Evolutionary conservation across 2,888 invertebrate genomes (phyloP).

Genomic region (Meliscaeva auricollis): DNA sequence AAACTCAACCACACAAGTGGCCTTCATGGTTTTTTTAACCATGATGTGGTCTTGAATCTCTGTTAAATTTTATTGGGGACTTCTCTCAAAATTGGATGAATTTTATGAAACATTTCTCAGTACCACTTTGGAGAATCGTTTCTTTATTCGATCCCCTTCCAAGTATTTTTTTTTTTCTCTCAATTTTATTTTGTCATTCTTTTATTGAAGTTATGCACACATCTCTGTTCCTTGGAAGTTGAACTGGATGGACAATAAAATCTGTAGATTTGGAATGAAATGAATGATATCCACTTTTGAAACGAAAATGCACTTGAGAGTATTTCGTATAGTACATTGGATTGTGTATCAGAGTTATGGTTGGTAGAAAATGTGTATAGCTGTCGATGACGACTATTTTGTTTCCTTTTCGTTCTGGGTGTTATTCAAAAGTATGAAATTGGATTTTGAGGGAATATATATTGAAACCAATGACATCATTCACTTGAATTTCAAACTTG

Average conservation of each 20-base stretch:
- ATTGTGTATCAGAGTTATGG: slow-evolving; percentile 15
- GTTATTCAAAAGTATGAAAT: slow-evolving; percentile 61
- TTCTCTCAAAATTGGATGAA: slow-evolving; percentile 48
- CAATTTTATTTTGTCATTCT: no score
- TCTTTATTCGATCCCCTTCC: slow-evolving; percentile 40
- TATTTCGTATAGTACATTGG: slow-evolving; percentile 35
- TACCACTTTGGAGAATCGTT: slow-evolving; percentile 58
- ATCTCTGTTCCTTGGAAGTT: slow-evolving; percentile 24
- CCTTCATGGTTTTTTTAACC: slow-evolving; percentile 62
- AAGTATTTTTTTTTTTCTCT: no score
- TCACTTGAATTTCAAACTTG: slow-evolving; percentile 45
- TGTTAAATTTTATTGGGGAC: slow-evolving; percentile 33
- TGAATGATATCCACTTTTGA: slow-evolving; percentile 68
- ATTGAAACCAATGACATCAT: slow-evolving; percentile 68
- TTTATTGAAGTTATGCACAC: slow-evolving; percentile 39
- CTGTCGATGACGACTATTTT: slow-evolving; percentile 13
- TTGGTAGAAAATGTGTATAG: not conserved
- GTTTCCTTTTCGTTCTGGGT: not conserved
- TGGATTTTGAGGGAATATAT: slow-evolving; percentile 65
- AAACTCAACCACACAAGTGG: slow-evolving; percentile 57
- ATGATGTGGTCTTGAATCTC: slow-evolving; percentile 14
- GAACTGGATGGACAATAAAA: slow-evolving; percentile 72
- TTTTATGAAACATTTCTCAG: slow-evolving; percentile 48
- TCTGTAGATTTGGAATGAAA: slow-evolving; percentile 66
- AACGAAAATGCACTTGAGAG: slow-evolving; percentile 63